phyloP scores from a whole-genome alignment of 2,113 vertebrate genomes.

The Oreotrochilus melanogaster region DNA sequence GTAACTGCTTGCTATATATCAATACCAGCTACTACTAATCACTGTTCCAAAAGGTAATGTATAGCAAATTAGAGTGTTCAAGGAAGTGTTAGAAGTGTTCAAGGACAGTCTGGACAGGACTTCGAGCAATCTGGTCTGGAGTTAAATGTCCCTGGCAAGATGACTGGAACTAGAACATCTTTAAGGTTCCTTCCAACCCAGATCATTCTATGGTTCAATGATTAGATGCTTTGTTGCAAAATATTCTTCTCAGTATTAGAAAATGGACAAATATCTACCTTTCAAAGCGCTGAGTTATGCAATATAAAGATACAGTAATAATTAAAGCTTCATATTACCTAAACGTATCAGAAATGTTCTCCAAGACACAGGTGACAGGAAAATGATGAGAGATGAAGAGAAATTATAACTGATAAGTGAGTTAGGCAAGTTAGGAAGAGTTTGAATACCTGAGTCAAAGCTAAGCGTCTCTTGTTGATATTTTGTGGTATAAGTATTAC shows the following conservation, averaged over 20 bases:
- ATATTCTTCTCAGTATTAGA: neutral
- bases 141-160: no score
- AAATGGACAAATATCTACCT: neutral
- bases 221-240: neutral
- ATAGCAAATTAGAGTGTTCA: neutral
- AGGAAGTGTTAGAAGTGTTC: no score
- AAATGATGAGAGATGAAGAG: neutral
- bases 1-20: neutral
- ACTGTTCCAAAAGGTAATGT: neutral
- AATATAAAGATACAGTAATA: neutral
- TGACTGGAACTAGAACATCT: no score
- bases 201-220: neutral
- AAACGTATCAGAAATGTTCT: neutral
- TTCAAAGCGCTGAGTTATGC: neutral
- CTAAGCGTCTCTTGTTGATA: neutral
- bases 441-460: neutral
- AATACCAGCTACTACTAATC: neutral
- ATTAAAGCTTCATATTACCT: neutral
- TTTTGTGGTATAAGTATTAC: neutral
- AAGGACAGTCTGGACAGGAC: no score
- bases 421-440: neutral
- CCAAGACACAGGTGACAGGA: neutral
- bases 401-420: neutral
- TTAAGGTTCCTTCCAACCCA: no score
- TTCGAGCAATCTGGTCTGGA: no score